Base-by-base conservation (phyloP, 2,113 vertebrate genomes). In the Hippolais icterina region DNA sequence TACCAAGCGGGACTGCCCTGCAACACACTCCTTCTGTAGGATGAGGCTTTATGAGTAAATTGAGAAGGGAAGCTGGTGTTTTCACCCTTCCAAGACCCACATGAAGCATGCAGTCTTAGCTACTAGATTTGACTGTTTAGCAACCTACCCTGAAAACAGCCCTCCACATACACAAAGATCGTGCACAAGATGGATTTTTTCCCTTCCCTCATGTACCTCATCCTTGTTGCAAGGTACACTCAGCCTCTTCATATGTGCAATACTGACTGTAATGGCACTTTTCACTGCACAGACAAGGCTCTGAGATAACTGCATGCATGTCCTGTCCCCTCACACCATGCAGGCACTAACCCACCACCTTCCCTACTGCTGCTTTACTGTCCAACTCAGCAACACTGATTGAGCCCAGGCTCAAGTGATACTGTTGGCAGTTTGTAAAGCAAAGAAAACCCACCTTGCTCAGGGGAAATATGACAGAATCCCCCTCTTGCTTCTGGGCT, bases 191-290 rank as follows among this genome's bases (percentile, higher is more conserved):
- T 2, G 6, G 11, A 9, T 18, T 31, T 64, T 52, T 10, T 47
- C 11, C 33, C n/a, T 25, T 60, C 7, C 3, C 12, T 59, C 12
- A 41, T 0, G 1, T 5, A 57, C 12, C n/a, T 57, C 1, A 1
- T 2, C 21, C 22, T 7, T 35, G 9, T 4, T 39, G 25, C 39
- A 76, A 47, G 3, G n/a, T 4, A 29, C 0, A 3, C 41, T 60
- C 57, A 22, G 31, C 12, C 24, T 20, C 50, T 24, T 69, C 20
- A 6, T 15, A 13, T 3, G 33, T 52, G 18, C 27, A n/a, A 12
- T 6, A 14, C 5, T 21, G n/a, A 41, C 46, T 46, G 12, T 0
- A 27, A 52, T 9, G 6, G 23, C 24, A 15, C 22, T 37, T 24
- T 12, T 5, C 54, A n/a, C 22, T 37, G 47, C 1, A 50, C 0